A percentile compares a stretch with the other conserved stretches of the same genome.
Conservation (phyloP, 2,888 invertebrate genomes). For the Dicycla oo region DNA sequence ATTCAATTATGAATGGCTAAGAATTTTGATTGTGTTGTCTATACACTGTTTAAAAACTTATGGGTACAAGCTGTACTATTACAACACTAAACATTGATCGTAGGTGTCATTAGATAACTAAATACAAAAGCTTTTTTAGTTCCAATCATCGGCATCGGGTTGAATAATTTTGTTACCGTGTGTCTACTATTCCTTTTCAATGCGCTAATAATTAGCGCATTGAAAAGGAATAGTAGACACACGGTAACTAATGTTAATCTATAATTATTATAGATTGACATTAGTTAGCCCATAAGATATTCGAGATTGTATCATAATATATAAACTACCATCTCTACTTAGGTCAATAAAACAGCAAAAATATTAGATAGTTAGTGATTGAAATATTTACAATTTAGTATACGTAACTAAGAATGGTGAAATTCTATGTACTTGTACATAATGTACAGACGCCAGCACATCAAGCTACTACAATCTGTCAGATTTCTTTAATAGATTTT, state of each 20-base stretch:
- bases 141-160: rapidly evolving
- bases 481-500: no score
- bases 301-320: not conserved
- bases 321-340: not conserved
- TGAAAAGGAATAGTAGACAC: no score
- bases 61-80: not conserved
- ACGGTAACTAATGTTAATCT: not conserved
- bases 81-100: not conserved
- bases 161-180: not conserved
- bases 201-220: no score
- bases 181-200: not conserved
- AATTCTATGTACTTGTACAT: not conserved
- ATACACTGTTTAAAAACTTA: not conserved
- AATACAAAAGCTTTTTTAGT: not conserved
- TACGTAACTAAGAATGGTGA: not conserved
- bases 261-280: not conserved
- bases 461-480: no score
- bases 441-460: no score
- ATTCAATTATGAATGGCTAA: slow-evolving; percentile 20
- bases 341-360: not conserved
- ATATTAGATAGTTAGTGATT: slow-evolving; percentile 28
- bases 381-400: slow-evolving; percentile 12
- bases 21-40: slow-evolving; percentile 21
- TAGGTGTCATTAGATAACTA: not conserved
- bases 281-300: not conserved